Evolutionary conservation across 2,888 invertebrate genomes (phyloP).

Genomic region (Yponomeuta cagnagella): DNA sequence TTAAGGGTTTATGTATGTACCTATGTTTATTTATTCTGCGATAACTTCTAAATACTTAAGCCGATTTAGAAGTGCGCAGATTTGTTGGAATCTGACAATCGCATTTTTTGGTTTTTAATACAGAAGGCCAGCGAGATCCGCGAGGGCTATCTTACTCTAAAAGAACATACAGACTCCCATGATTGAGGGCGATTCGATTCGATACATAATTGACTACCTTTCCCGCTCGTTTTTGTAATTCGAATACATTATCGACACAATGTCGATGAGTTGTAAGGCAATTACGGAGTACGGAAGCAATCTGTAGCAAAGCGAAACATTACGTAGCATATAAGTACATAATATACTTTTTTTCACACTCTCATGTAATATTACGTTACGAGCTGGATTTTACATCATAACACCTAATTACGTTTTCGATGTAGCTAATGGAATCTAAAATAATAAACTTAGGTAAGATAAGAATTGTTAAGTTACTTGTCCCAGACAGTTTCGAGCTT

Average conservation of each 20-base stretch:
- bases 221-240: conserved; percentile 21
- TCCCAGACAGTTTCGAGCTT: no score
- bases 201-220: conserved; percentile 19
- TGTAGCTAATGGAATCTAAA: conserved; percentile 13
- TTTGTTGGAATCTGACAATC: no score
- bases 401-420: conserved; percentile 25
- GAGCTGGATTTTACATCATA: conserved; percentile 37
- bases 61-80: neutral
- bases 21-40: no score
- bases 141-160: no score
- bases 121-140: no score
- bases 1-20: no score
- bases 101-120: no score
- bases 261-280: conserved; percentile 34
- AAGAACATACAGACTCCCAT: neutral
- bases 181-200: conserved; percentile 15
- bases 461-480: no score
- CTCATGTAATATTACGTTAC: conserved; percentile 37
- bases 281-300: conserved; percentile 56
- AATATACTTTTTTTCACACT: conserved; percentile 27
- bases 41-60: neutral
- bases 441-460: neutral
- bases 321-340: conserved; percentile 36
- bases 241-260: conserved; percentile 25
- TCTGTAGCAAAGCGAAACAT: conserved; percentile 43